phyloP scores from a whole-genome alignment of 2,797 vertebrate species.

The Mycteria americana region DNA sequence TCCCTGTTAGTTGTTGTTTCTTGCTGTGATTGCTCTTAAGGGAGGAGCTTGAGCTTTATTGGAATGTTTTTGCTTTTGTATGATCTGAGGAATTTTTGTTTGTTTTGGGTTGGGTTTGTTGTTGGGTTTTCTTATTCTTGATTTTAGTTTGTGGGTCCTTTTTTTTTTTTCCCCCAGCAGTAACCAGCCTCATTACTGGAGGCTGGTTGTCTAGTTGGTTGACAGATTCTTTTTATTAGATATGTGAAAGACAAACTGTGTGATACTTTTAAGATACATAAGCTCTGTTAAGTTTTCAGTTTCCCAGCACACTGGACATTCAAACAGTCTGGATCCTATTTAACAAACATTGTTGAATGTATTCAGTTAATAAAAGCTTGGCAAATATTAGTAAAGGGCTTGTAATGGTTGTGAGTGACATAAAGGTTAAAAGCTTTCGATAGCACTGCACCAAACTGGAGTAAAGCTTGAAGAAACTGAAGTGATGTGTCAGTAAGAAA shows the following conservation, averaged over 20 bases:
- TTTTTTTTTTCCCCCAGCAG: background rate
- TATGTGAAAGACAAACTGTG: background rate
- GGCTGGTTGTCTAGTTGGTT: background rate
- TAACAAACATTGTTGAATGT: conserved; percentile 40
- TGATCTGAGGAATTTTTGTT: background rate
- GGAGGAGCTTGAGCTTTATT: background rate
- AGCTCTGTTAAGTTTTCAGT: background rate
- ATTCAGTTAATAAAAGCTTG: conserved; percentile 58
- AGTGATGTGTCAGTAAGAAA: background rate
- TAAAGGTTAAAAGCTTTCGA: conserved; percentile 44
- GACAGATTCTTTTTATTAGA: background rate
- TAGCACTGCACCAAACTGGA: background rate
- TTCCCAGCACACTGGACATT: background rate
- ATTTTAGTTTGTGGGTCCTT: background rate
- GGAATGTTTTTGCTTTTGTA: background rate
- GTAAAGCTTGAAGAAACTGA: conserved; percentile 24
- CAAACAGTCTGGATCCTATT: conserved; percentile 16
- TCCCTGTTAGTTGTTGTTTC: background rate
- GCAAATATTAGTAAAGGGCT: conserved; percentile 63
- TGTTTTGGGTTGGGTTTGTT: background rate
- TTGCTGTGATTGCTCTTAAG: background rate
- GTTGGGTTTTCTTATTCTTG: background rate
- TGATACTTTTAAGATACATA: background rate
- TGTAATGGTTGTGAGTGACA: conserved; percentile 43
- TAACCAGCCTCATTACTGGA: background rate